These are phyloP conservation scores for Leptopilina drosophilae DNA, from an alignment of 2,888 invertebrate species.

Conservation along the genomic window DNA sequence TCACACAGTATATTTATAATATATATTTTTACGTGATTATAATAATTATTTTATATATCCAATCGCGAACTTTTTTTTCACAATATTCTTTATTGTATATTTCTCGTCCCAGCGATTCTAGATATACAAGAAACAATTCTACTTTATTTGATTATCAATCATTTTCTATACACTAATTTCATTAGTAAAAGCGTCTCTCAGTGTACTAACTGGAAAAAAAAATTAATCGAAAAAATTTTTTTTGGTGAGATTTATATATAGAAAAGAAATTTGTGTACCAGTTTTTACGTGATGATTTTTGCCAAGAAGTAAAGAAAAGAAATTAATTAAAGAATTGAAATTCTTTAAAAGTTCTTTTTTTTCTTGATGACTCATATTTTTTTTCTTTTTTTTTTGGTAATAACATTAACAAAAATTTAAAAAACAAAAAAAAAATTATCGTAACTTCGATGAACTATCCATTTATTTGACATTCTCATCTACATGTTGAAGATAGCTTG, in stretches of 20 bases:
- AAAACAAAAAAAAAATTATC: neutral
- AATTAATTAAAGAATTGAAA: neutral
- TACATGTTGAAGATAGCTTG: conserved; percentile 82
- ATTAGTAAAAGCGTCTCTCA: conserved; percentile 10
- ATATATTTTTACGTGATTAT: no score
- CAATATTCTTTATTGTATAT: neutral
- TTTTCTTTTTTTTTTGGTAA: neutral
- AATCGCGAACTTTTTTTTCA: neutral
- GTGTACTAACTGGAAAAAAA: conserved; percentile 3
- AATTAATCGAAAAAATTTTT: neutral
- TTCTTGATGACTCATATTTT: conserved; percentile 2
- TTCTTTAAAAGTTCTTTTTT: conserved; percentile 4
- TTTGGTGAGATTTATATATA: neutral
- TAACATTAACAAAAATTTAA: conserved; percentile 31
- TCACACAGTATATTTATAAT: neutral
- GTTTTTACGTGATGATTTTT: neutral
- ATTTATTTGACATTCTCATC: conserved; percentile 72
- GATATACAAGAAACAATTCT: conserved; percentile 20
- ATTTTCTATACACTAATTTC: conserved; percentile 24
- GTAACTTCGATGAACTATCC: conserved; percentile 32
- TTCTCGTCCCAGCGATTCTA: neutral
- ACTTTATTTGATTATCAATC: conserved; percentile 7
- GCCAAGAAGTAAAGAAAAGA: neutral
- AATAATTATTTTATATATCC: no score
- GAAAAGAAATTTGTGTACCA: conserved; percentile 1